Evolutionary conservation across 2,797 vertebrate species (phyloP).

Genomic region (Catharus ustulatus): DNA sequence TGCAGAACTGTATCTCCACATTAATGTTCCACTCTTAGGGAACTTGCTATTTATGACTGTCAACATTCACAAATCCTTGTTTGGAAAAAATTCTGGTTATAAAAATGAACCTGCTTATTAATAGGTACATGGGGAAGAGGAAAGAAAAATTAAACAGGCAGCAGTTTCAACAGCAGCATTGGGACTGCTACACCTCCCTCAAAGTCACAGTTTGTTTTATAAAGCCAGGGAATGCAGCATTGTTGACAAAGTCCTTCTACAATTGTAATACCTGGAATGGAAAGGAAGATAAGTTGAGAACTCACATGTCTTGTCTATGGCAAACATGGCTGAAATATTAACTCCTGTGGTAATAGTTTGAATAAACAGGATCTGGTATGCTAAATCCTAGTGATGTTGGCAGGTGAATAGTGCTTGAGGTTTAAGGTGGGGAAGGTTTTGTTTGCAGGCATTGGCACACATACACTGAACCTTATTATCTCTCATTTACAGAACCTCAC

Average conservation of each 20-base stretch:
- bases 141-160: not conserved
- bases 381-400: slow-evolving; percentile 49
- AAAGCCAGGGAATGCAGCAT: not conserved
- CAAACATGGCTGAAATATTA: slow-evolving; percentile 30
- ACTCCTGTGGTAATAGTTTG: slow-evolving; percentile 40
- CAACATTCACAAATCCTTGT: not conserved
- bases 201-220: not conserved
- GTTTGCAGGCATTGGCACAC: slow-evolving; percentile 53
- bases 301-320: not conserved
- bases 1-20: not conserved
- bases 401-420: slow-evolving; percentile 51
- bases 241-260: not conserved
- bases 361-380: slow-evolving; percentile 32
- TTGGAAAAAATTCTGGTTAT: not conserved
- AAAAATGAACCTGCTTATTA: not conserved
- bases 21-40: not conserved
- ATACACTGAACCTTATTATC: slow-evolving; percentile 8
- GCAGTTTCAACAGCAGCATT: not conserved
- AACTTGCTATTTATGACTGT: not conserved
- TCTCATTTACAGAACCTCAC: slow-evolving; percentile 52
- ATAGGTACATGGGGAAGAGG: not conserved
- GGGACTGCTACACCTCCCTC: too few species aligned
- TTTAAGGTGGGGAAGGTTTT: slow-evolving; percentile 60
- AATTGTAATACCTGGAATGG: not conserved
- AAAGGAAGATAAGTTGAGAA: not conserved